Base-by-base conservation (phyloP, 2,888 invertebrate genomes). In the Tiliacea aurago region DNA sequence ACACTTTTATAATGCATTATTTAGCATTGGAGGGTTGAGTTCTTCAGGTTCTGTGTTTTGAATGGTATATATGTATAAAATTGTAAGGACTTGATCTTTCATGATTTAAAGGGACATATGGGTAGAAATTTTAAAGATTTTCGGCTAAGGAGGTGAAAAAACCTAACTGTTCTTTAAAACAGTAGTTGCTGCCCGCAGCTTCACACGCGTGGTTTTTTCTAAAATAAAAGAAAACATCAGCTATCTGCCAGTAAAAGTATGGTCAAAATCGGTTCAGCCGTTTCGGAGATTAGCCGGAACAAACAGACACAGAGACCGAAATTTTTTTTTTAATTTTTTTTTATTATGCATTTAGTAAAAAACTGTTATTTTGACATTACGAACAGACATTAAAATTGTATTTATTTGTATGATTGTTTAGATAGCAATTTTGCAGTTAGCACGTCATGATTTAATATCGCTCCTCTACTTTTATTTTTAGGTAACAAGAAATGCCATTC, bases 1-100 rank as follows among this genome's bases (percentile, higher is more conserved):
- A 81, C 81, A 93, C 92, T 94, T 94, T 94, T 94, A 92, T 91
- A 91, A 91, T 92, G 91, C 92, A 93, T 90, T 91, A 91, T 90
- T 92, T 87, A 91, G 86, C 73, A 71, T 71, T 68, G 79, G 87
- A 84, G 84, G 86, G 85, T 80, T 86, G 77, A 63, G 72, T 83
- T 84, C 85, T 85, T 86, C 64, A 81, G 78, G 81, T 80, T 80
- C 67, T 37, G 47, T 78, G 55, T 79, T 80, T 79, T 64, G 59
- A 59, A 68, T 64, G 11, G 49, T 76, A 76, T 23, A 59, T 83
- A 75, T 33, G 55, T 67, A 80, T 68, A 64, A 69, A 70, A 68
- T 67, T 62, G 58, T 33, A 56, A 56, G 45, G 56, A 55, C 18
- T 37, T 51, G 64, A 65, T 73, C 37, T 74, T 74, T 78, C 18